Conservation (phyloP, 1,140 invertebrate genomes). For the Zaprionus camerounensis region DNA sequence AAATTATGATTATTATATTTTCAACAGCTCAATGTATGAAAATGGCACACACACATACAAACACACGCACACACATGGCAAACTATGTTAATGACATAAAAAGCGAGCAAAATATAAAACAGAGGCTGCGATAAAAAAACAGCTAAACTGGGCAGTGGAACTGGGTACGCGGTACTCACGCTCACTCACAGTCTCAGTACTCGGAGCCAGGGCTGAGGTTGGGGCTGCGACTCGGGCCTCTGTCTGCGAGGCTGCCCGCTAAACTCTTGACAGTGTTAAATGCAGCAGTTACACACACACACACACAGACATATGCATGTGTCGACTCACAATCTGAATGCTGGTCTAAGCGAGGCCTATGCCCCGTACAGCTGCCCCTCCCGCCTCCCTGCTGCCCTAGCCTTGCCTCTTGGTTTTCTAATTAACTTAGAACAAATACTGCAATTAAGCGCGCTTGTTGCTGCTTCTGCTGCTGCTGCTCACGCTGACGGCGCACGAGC, state of each 20-base stretch:
- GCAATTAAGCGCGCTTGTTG: constrained; percentile 80
- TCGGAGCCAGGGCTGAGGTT: constrained; percentile 21
- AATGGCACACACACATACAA: constrained; percentile 30
- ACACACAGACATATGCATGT: constrained; percentile 43
- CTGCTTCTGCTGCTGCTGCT: constrained; percentile 31
- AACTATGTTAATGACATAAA: constrained; percentile 79
- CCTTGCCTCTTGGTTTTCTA: constrained; percentile 64
- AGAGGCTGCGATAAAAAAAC: constrained; percentile 35
- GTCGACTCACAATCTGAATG: constrained; percentile 17
- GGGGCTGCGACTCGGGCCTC: constrained; percentile 4
- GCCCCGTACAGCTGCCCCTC: background rate
- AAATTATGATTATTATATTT: constrained; percentile 76
- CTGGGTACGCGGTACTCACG: constrained; percentile 22
- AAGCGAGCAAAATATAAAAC: constrained; percentile 58
- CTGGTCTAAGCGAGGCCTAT: constrained; percentile 18
- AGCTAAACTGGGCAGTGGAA: constrained; percentile 46
- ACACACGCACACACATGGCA: constrained; percentile 21
- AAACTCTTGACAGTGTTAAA: constrained; percentile 80
- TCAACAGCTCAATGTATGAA: constrained; percentile 63
- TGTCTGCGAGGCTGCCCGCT: constrained; percentile 31
- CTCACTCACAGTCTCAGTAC: background rate
- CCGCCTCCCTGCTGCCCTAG: constrained; percentile 19
- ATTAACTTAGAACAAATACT: constrained; percentile 82
- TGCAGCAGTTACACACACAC: constrained; percentile 76
- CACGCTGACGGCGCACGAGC: constrained; percentile 56